A percentile compares a stretch with the other conserved stretches of the same genome.
Conservation (phyloP, 2,888 invertebrate genomes). For the Parasteatoda lunata region DNA sequence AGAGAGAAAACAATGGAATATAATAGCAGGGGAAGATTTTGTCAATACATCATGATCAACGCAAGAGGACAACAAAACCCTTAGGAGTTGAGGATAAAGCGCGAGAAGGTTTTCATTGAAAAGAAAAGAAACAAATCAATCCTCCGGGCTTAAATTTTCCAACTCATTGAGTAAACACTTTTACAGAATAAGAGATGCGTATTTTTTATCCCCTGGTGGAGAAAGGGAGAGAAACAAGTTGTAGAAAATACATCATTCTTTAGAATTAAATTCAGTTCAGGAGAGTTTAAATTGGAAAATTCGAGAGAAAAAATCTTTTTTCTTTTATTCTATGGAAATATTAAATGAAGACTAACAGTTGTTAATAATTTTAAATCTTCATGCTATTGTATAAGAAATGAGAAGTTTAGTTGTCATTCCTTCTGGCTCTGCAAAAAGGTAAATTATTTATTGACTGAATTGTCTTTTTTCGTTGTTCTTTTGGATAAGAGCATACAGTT, state of each 20-base stretch:
- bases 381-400: no score
- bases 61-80: background rate
- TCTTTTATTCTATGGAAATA: background rate
- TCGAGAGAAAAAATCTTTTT: background rate
- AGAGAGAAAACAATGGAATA: slow-evolving; percentile 42
- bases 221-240: background rate
- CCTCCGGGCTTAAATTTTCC: slow-evolving; percentile 44
- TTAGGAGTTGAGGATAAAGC: background rate
- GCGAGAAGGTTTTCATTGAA: slow-evolving; percentile 44
- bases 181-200: background rate
- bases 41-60: slow-evolving; percentile 26
- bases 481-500: no score
- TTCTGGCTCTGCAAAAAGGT: no score
- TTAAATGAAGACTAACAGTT: no score
- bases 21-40: slow-evolving; percentile 38
- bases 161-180: background rate
- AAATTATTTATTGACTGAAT: no score
- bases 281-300: background rate
- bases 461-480: no score
- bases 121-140: slow-evolving; percentile 38
- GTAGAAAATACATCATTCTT: background rate
- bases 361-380: no score
- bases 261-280: background rate
- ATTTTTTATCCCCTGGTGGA: no score
- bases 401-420: no score